Evolutionary conservation across 92 coral and sea anemone species (phyloP), one percentile per base, ranked within the genome.

Genomic region (Palythoa grandis): DNA sequence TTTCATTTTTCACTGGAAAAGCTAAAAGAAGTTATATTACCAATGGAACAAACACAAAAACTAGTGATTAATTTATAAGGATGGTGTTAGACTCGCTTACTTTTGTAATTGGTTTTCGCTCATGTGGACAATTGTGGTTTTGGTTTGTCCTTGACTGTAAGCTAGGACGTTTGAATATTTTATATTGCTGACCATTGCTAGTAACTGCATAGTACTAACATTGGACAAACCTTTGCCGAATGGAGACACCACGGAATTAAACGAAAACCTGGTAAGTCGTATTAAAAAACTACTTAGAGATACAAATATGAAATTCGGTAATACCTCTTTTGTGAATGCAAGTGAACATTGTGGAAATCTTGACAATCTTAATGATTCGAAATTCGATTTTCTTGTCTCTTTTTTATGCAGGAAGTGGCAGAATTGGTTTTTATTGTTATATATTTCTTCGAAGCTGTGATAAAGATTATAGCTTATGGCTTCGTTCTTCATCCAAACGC

Each of bases 101-200:
- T 78, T 78, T 40, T 60, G 29, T 58, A 78, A 60, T 78, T 78
- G 83, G 60, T 78, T 77, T 60, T 78, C 17, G 54, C 83, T 79
- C 83, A 48, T 74, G 71, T 85, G 88, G 61, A 77, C 88, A 85
- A 67, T 73, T 72, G 80, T 68, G 48, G 54, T 63, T 43, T 57
- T 79, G 60, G 63, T 80, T 80, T 66, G 85, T 66, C 85, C 85
- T 80, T 80, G 75, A 80, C 85, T 67, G 58, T 22, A 80, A 29
- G 85, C 75, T 40, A 97, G 92, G 87, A 87, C 89, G 72, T 97
- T 97, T 90, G 99, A 97, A 69, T 93, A 94, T 89, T 97, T 95
- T 89, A 97, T 97, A 66, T 88, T 97, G 57, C 88, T 97, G 78
- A 97, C 98, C 23, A 97, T 97, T n/a, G 99, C 99, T 16, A 98